Percentiles rank a stretch among this genome's conserved stretches.
Conservation (phyloP, 2,888 invertebrate genomes). For the Nomada hirtipes region DNA sequence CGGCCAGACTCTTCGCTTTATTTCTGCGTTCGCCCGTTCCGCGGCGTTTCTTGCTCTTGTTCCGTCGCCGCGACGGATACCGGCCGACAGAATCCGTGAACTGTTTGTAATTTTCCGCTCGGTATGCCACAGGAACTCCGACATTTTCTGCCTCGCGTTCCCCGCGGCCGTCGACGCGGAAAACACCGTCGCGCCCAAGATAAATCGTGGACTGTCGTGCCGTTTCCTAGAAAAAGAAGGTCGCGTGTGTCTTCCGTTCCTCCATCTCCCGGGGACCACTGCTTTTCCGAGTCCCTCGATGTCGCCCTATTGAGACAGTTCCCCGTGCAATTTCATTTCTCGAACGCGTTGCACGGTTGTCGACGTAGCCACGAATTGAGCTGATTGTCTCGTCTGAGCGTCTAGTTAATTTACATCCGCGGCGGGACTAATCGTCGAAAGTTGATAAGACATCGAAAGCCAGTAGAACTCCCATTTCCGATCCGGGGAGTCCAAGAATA, state of each 20-base stretch:
- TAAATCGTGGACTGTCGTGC: slow-evolving; percentile 60
- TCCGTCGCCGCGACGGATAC: slow-evolving; percentile 36
- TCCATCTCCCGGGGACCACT: not conserved
- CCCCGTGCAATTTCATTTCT: too few species aligned
- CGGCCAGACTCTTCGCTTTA: slow-evolving; percentile 37
- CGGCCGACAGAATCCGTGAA: slow-evolving; percentile 51
- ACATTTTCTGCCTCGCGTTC: slow-evolving; percentile 66
- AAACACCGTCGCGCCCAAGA: slow-evolving; percentile 62
- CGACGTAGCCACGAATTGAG: not conserved
- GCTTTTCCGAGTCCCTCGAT: not conserved
- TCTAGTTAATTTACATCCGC: slow-evolving; percentile 1
- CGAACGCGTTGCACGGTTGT: slow-evolving; percentile 2
- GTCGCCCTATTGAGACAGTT: not conserved
- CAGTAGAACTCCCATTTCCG: not conserved
- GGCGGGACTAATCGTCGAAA: not conserved
- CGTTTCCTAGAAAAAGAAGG: slow-evolving; percentile 39
- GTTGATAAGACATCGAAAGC: not conserved
- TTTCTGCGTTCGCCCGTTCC: slow-evolving; percentile 19
- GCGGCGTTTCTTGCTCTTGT: slow-evolving; percentile 12
- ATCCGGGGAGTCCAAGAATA: slow-evolving; percentile 3
- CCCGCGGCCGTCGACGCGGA: slow-evolving; percentile 59
- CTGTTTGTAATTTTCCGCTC: slow-evolving; percentile 77
- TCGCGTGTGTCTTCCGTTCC: slow-evolving; percentile 7
- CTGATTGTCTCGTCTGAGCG: not conserved
- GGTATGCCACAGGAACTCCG: slow-evolving; percentile 65